phyloP scores from a whole-genome alignment of 2,113 vertebrate species.

The Anguilla japonica region DNA sequence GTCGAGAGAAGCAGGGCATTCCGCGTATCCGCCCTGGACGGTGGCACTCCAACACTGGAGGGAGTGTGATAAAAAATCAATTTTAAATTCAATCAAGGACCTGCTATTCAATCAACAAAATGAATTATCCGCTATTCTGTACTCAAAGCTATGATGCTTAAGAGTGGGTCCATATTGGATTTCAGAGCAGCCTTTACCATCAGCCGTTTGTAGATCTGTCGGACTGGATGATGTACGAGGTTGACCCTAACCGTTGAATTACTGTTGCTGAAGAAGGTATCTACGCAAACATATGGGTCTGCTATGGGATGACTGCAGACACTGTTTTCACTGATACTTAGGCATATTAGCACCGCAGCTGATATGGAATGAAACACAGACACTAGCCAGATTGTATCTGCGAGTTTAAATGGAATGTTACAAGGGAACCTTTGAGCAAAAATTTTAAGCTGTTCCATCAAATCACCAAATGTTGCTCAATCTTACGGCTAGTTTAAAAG shows the following conservation, averaged over 20 bases:
- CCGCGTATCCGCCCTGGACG: not conserved
- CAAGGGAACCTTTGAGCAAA: not conserved
- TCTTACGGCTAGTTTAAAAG: not conserved
- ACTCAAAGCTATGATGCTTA: not conserved
- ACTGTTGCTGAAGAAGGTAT: not conserved
- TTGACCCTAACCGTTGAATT: not conserved
- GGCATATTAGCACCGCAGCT: too few relatives aligned
- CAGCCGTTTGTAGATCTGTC: slow-evolving; percentile 2
- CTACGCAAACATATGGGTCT: not conserved
- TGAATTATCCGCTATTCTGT: not conserved
- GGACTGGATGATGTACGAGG: not conserved
- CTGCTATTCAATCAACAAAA: not conserved
- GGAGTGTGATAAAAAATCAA: not conserved
- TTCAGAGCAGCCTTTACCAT: not conserved
- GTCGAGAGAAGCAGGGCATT: not conserved
- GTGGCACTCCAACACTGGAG: not conserved
- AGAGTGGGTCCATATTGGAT: slow-evolving; percentile 3
- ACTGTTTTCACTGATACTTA: too few relatives aligned
- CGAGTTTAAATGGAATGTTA: not conserved
- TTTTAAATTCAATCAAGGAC: slow-evolving; percentile 2
- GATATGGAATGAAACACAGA: too few relatives aligned
- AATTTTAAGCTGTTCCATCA: not conserved
- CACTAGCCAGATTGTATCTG: not conserved
- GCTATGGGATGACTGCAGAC: not conserved
- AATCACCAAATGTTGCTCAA: not conserved